Base-by-base conservation (phyloP, 1,140 invertebrate species). In the Listronotus oregonensis region DNA sequence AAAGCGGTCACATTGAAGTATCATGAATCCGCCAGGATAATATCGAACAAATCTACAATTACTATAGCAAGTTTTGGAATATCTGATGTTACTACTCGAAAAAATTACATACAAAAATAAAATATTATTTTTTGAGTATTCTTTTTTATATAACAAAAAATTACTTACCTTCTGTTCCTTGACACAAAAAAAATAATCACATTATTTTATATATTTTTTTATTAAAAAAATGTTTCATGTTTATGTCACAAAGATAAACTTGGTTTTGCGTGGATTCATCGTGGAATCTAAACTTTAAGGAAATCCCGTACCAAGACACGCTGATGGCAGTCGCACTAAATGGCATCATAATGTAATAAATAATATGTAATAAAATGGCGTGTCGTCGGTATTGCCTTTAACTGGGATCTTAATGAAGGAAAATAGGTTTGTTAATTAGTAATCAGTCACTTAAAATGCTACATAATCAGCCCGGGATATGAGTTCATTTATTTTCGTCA, bases 291-390 rank as follows among this genome's bases (percentile, higher is more conserved):
- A 54, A 54, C 7, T 52, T 60, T 37, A 63, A 50, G 64, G 21
- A 59, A 58, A 61, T 37, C 49, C 64, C 64, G 64, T 66, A 66
- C 64, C 64, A 66, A 54, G 64, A 66, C 64, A 66, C 64, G 57
- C 47, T 42, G 62, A 65, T 65, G 55, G 62, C 60, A 42, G 54
- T 58, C 55, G 32, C 54, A 58, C 40, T 37, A 58, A 65, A 31
- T 58, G 17, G n/a, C 46, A 37, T 50, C 27, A 50, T 65, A 65
- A 27, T 27, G 21, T 58, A 44, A 58, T 65, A 65, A 65, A 65
- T 65, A 65, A 58, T 65, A 65, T 17, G 8, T 17, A 58, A 64
- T 27, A 8, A 44, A 42, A 46, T 56, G 50, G 57, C 47, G 46
- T 51, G 32, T 44, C 63, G 42, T 40, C 14, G 37, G 12, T 40